Evolutionary conservation across 2,113 vertebrate genomes (phyloP), one percentile per base, ranked within the genome.

Genomic region (Cavia aperea): DNA sequence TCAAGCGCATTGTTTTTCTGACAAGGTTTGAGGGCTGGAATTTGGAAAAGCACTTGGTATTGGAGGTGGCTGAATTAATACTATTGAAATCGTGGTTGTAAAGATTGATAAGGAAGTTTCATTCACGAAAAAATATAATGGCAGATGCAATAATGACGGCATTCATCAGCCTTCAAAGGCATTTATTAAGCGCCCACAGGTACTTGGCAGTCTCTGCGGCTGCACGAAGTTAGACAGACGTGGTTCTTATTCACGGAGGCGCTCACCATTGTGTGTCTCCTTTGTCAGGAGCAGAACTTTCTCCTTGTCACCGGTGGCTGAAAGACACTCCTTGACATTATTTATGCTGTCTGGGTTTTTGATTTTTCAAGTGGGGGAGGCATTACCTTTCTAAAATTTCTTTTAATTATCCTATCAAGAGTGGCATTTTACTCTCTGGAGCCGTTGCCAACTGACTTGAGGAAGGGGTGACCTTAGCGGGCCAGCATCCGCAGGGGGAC

Each of bases 101-200:
- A 95, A 95, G 95, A 93, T 95, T 95, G 96, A 96, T 96, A 90
- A 96, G 90, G 95, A 95, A 93, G 88, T 95, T 79, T 94, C 95
- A 94, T 96, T 96, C 96, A 96, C 90, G 72, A 89, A 96, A 94
- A 93, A 81, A 33, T 81, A 78, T 65, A 93, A 92, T 94, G 96
- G 95, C 94, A 96, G 94, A 93, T 95, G 81, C 73, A 95, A 96
- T 94, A 94, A 91, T 89, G 96, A 95, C 31, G 43, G 94, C 78
- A 96, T 97, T 97, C 95, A 96, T 75, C 96, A 49, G 5, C 88
- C 21, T 49, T 93, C 95, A 89, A 60, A 94, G 94, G 96, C 86
- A 54, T 77, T 92, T 94, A 92, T 93, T 91, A 94, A 86, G 93
- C 93, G n/a, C 95, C 96, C 93, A 96, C 95, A 96, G 96, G 96